Percentiles rank a stretch among this genome's conserved stretches.
phyloP scores from a whole-genome alignment of 2,113 vertebrate genomes.

The Triplophysa rosa region DNA sequence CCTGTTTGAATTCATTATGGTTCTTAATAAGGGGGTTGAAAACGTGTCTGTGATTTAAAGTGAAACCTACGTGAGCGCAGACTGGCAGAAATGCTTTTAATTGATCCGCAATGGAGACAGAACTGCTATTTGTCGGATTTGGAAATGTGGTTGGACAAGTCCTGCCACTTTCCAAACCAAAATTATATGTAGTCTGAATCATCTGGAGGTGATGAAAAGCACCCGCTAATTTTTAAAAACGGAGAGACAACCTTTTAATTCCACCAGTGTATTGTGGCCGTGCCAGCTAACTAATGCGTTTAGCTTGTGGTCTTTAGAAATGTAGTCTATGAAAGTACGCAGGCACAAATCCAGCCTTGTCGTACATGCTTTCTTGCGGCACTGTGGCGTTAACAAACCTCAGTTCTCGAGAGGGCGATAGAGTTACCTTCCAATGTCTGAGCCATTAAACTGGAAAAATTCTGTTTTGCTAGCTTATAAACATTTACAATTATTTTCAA shows the following conservation, averaged over 20 bases:
- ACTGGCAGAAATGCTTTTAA: conserved; percentile 14
- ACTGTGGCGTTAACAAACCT: conserved; percentile 3
- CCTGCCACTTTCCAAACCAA: conserved; percentile 14
- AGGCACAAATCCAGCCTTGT: background rate
- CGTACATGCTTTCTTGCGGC: background rate
- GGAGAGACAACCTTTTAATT: conserved; percentile 17
- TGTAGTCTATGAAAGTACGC: background rate
- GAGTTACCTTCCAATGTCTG: background rate
- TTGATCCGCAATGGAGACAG: conserved; percentile 20
- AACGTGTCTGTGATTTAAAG: conserved; percentile 24
- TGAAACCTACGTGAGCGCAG: conserved; percentile 4
- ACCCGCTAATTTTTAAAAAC: conserved; percentile 28
- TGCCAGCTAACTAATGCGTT: conserved; percentile 20
- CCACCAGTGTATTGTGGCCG: conserved; percentile 13
- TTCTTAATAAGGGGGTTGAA: conserved; percentile 19
- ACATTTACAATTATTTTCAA: background rate
- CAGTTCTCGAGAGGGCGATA: background rate
- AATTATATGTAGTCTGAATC: conserved; percentile 34
- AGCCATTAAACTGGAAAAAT: background rate
- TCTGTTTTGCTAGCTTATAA: background rate
- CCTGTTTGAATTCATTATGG: background rate
- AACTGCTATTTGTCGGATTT: conserved; percentile 29
- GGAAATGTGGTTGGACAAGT: conserved; percentile 26
- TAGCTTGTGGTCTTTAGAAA: conserved; percentile 24
- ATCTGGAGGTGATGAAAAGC: conserved; percentile 37